These are phyloP conservation scores for Acronicta alni DNA, from an alignment of 2,888 invertebrate species.

Conservation along the genomic window DNA sequence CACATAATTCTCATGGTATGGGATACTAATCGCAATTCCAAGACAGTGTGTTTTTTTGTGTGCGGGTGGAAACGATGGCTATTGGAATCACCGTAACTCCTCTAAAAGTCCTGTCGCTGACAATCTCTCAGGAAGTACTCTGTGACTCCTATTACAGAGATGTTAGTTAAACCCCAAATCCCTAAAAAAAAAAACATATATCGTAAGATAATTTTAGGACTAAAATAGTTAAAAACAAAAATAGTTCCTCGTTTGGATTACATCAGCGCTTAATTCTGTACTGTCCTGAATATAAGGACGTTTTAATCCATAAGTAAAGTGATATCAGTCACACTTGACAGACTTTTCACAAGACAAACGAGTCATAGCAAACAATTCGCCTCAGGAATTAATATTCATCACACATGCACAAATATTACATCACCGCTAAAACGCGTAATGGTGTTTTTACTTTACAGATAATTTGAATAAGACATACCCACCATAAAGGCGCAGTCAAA, in stretches of 20 bases:
- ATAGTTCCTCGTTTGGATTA: constrained; percentile 19
- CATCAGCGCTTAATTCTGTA: constrained; percentile 18
- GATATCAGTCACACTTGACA: constrained; percentile 33
- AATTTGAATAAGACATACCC: not conserved
- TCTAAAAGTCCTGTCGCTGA: no score
- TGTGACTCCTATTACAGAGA: no score
- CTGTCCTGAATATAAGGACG: constrained; percentile 7
- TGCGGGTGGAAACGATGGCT: no score
- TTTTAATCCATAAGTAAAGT: constrained; percentile 24
- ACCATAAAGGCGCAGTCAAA: no score
- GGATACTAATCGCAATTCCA: no score
- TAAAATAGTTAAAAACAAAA: not conserved
- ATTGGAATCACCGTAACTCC: no score
- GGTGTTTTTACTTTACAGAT: constrained; percentile 17
- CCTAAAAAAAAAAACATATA: no score
- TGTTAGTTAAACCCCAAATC: no score
- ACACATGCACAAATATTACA: constrained; percentile 51
- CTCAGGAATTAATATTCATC: constrained; percentile 51
- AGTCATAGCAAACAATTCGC: constrained; percentile 36
- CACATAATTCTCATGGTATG: no score
- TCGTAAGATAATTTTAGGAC: no score
- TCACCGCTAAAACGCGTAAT: constrained; percentile 20
- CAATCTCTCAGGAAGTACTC: no score
- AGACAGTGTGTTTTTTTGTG: no score
- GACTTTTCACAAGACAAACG: constrained; percentile 35